Conservation (phyloP, 1,140 invertebrate genomes). For the Saccostrea cuccullata region DNA sequence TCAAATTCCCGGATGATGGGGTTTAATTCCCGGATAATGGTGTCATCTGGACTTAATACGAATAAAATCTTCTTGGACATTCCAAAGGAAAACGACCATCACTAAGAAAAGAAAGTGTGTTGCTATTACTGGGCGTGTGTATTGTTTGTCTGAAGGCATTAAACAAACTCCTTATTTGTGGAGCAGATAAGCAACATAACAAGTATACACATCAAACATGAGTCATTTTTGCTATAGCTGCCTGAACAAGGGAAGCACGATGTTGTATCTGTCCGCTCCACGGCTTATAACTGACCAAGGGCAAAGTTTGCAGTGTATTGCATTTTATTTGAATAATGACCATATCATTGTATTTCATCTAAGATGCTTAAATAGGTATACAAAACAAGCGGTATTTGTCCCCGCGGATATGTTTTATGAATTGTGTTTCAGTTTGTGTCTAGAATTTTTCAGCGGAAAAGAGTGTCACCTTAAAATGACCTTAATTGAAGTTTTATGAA, state of each 20-base stretch:
- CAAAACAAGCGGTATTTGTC: background rate
- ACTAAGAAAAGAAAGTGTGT: constrained; percentile 18
- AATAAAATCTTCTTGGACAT: constrained; percentile 29
- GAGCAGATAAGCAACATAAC: constrained; percentile 30
- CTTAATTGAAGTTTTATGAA: constrained; percentile 10
- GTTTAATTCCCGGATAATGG: constrained; percentile 12
- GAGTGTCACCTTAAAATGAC: constrained; percentile 22
- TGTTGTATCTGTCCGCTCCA: background rate
- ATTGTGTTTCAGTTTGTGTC: background rate
- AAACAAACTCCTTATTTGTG: constrained; percentile 31
- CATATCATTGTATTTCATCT: constrained; percentile 1
- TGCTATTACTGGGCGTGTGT: constrained; percentile 27
- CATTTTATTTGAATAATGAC: constrained; percentile 28
- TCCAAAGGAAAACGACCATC: background rate
- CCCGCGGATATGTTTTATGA: background rate
- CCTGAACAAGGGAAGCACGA: background rate
- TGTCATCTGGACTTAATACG: constrained; percentile 26
- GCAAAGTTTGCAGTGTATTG: constrained; percentile 30
- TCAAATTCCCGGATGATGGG: background rate
- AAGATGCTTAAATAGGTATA: background rate
- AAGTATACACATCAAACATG: constrained; percentile 5
- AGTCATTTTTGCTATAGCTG: background rate
- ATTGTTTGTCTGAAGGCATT: constrained; percentile 34
- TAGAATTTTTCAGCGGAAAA: background rate
- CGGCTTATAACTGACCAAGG: background rate